Percentiles rank a stretch among this genome's conserved stretches.
These are phyloP conservation scores for Phaethornis superciliosus DNA, from an alignment of 2,113 vertebrate genomes.

Conservation along the genomic window DNA sequence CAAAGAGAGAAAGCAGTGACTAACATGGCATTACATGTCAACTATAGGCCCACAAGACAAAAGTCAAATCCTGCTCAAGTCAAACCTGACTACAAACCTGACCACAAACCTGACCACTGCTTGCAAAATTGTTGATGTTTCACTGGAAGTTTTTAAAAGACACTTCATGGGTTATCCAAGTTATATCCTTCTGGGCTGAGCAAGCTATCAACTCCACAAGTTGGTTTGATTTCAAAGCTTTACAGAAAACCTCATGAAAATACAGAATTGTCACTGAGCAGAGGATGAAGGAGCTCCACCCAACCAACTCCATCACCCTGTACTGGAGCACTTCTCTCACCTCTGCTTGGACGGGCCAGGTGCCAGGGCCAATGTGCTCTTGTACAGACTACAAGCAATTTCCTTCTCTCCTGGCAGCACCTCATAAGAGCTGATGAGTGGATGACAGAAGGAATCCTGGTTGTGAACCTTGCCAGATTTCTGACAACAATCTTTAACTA, in stretches of 20 bases:
- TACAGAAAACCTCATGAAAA: not conserved
- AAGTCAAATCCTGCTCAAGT: not conserved
- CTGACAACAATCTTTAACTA: not conserved
- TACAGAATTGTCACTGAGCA: not conserved
- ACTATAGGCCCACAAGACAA: not conserved
- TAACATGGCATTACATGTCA: not conserved
- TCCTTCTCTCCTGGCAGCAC: slow-evolving; percentile 21
- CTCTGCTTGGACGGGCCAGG: not conserved
- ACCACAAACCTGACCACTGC: not conserved
- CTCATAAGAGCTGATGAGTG: not conserved
- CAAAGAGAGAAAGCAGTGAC: not conserved
- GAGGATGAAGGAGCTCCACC: not conserved
- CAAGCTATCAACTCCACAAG: not conserved
- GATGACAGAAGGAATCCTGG: not conserved
- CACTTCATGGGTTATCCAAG: not conserved
- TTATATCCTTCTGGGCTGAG: not conserved
- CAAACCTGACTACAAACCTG: not conserved
- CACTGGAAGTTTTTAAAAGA: not conserved
- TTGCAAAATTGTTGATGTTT: not conserved
- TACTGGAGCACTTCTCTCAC: accelerated
- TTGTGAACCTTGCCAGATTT: not conserved
- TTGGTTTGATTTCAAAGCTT: not conserved
- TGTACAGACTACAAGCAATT: not conserved
- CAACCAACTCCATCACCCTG: accelerated
- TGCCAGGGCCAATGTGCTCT: not conserved